Evolutionary conservation across 2,888 invertebrate genomes (phyloP).

Genomic region (Ophioninae sp.): DNA sequence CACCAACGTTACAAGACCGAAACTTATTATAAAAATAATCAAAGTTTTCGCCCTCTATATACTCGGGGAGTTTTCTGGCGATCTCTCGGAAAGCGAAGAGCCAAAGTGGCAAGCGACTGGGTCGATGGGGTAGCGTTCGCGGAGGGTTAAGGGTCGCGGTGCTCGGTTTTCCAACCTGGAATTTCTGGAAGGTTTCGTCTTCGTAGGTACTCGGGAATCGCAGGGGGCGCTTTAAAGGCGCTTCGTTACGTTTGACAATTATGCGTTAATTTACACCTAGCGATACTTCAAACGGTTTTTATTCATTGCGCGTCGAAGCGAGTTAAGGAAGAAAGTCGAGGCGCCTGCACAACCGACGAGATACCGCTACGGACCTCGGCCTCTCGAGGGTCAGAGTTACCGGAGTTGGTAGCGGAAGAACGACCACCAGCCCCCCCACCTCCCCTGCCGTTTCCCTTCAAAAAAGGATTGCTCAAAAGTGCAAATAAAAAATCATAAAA

Average conservation of each 20-base stretch:
- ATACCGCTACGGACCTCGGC: conserved; percentile 7
- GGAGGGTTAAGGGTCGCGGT: too few species aligned
- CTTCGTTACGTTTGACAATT: conserved; percentile 81
- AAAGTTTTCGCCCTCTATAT: conserved; percentile 74
- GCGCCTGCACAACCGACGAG: conserved; percentile 15
- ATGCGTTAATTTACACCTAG: conserved; percentile 81
- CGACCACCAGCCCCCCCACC: conserved; percentile 21
- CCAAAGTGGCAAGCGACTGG: background rate
- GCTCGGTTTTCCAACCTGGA: conserved; percentile 18
- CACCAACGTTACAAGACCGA: conserved; percentile 58
- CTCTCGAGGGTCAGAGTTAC: conserved; percentile 27
- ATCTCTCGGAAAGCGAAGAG: conserved; percentile 47
- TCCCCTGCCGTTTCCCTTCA: background rate
- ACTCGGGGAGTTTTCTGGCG: conserved; percentile 60
- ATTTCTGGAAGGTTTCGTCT: conserved; percentile 65
- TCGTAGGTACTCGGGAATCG: conserved; percentile 59
- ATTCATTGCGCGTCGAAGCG: conserved; percentile 80
- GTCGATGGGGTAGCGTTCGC: too few species aligned
- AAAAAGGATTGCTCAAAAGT: conserved; percentile 32
- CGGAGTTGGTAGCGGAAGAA: conserved; percentile 57
- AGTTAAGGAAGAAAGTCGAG: conserved; percentile 69
- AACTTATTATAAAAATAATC: conserved; percentile 81
- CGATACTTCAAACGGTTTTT: conserved; percentile 81
- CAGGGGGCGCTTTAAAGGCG: conserved; percentile 32
- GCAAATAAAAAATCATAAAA: conserved; percentile 27